phyloP scores from a whole-genome alignment of 1,140 invertebrate species.

The Oryctes rhinoceros region DNA sequence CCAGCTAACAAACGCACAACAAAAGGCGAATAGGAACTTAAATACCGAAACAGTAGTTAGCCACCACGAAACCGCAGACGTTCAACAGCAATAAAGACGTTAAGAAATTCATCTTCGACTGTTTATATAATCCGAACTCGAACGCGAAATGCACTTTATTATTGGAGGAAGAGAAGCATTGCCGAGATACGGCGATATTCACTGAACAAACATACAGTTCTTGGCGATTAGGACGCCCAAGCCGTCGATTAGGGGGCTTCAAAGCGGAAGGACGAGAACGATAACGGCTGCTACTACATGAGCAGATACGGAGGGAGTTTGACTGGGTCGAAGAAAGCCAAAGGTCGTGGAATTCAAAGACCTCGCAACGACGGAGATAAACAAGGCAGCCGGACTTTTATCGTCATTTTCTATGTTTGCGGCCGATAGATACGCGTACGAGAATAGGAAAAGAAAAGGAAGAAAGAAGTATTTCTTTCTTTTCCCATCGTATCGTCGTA shows the following conservation, averaged over 20 bases:
- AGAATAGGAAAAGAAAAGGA: no score
- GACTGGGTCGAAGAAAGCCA: not conserved
- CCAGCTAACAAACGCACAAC: no score
- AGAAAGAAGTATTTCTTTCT: not conserved
- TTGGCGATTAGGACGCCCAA: no score
- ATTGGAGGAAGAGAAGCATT: not conserved
- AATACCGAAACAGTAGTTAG: not conserved
- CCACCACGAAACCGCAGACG: not conserved
- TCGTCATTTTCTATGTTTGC: not conserved
- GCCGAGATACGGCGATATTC: not conserved
- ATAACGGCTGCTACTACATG: not conserved
- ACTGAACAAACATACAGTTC: not conserved
- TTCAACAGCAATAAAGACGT: not conserved
- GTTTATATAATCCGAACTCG: constrained; percentile 1
- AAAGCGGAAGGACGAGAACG: no score
- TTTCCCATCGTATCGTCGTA: not conserved
- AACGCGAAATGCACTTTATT: not conserved
- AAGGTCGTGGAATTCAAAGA: constrained; percentile 25
- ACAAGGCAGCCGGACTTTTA: not conserved
- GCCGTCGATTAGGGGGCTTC: no score
- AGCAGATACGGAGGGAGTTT: not conserved
- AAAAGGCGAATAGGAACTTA: not conserved
- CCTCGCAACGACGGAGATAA: not conserved
- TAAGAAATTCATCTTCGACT: not conserved
- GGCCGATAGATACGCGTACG: no score